Evolutionary conservation across 2,888 invertebrate species (phyloP).

Genomic region (Blastobasis adustella): DNA sequence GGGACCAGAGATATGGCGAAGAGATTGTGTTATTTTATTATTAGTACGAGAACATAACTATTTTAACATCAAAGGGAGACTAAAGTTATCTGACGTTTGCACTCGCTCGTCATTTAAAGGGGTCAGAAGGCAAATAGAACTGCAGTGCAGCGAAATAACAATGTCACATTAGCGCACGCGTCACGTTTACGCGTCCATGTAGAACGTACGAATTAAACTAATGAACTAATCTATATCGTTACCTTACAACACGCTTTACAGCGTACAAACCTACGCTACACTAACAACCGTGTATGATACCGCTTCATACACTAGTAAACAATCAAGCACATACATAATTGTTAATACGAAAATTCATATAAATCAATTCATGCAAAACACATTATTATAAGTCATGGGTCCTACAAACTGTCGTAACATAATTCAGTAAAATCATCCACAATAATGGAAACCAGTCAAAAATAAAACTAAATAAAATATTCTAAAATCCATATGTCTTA

Average conservation of each 20-base stretch:
- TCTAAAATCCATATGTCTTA: constrained; percentile 45
- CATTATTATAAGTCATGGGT: constrained; percentile 22
- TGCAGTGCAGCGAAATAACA: constrained; percentile 18
- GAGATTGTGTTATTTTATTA: constrained; percentile 3
- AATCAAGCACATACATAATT: no score
- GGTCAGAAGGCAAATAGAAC: constrained; percentile 34
- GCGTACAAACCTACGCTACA: no score
- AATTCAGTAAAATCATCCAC: constrained; percentile 41
- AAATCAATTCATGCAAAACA: constrained; percentile 45
- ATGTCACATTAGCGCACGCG: no score
- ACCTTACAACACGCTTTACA: no score
- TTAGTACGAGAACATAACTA: not conserved
- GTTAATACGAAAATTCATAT: constrained; percentile 23
- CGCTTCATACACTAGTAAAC: no score
- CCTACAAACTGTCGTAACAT: constrained; percentile 27
- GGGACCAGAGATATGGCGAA: not conserved
- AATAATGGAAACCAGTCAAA: constrained; percentile 49
- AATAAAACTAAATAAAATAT: constrained; percentile 40
- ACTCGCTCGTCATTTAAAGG: constrained; percentile 16
- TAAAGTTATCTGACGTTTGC: constrained; percentile 18
- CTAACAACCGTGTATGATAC: no score
- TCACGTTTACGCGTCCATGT: no score
- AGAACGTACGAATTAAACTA: no score
- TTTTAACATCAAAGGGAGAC: constrained; percentile 5
- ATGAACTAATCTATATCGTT: no score